These are phyloP conservation scores for Aphyosemion australe DNA, from an alignment of 2,113 vertebrate genomes.

Conservation along the genomic window DNA sequence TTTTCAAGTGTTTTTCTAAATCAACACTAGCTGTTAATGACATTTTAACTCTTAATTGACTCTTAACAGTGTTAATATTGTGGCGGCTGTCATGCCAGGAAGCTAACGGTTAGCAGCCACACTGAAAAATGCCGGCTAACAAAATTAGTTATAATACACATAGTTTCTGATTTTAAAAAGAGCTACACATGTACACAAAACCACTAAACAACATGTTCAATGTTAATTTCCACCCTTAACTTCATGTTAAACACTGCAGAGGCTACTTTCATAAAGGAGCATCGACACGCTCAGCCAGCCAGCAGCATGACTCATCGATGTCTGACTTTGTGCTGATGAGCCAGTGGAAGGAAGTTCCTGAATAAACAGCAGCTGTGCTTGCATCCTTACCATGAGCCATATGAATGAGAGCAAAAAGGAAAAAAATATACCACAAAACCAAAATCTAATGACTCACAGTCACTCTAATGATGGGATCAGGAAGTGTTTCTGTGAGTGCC, in stretches of 20 bases:
- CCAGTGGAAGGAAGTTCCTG: neutral
- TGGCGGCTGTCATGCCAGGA: no score
- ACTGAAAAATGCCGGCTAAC: no score
- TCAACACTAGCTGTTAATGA: no score
- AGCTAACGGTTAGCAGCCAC: no score
- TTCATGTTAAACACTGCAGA: neutral
- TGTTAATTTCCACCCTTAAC: neutral
- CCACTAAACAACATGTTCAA: no score
- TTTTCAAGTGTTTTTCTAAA: no score
- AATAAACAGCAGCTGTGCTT: slow-evolving; percentile 1
- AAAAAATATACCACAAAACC: slow-evolving; percentile 18
- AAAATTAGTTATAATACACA: no score
- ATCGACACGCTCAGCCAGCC: no score
- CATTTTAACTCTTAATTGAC: no score
- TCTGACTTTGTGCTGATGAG: slow-evolving; percentile 4
- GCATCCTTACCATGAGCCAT: slow-evolving; percentile 14
- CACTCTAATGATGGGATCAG: slow-evolving; percentile 22
- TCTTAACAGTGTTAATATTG: no score
- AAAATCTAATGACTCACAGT: slow-evolving; percentile 30
- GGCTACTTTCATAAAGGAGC: neutral
- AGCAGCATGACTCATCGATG: neutral
- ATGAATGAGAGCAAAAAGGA: slow-evolving; percentile 32
- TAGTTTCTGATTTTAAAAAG: no score
- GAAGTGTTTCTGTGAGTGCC: neutral
- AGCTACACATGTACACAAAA: no score